A percentile compares a stretch with the other conserved stretches of the same genome.
Conservation (phyloP, 2,888 invertebrate species). For the Ochropleura leucogaster region DNA sequence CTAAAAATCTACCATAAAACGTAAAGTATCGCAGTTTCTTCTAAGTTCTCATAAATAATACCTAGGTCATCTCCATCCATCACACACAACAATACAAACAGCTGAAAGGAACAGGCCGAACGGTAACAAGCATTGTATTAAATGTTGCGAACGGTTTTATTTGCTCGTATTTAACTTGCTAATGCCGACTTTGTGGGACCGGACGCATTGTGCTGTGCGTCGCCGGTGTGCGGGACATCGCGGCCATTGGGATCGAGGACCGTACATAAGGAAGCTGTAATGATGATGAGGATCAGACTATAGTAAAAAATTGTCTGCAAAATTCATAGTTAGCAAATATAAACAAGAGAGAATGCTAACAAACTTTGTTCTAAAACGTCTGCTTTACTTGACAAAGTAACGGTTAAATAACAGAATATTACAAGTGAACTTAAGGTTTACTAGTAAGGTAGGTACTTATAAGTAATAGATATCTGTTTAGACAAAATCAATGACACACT, state of each 20-base stretch:
- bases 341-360: neutral
- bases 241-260: constrained; percentile 1
- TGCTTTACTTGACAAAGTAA: neutral
- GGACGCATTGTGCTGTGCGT: constrained; percentile 46
- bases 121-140: constrained; percentile 47
- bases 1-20: neutral
- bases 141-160: constrained; percentile 52
- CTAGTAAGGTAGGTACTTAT: too few relatives aligned
- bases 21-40: neutral
- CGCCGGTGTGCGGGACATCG: constrained; percentile 12
- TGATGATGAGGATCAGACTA: neutral
- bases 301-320: neutral
- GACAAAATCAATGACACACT: too few relatives aligned
- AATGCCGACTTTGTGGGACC: constrained; percentile 47
- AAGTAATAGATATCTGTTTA: too few relatives aligned
- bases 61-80: constrained; percentile 16
- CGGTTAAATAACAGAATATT: neutral
- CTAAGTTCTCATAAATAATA: neutral
- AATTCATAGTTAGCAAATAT: neutral
- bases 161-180: constrained; percentile 58
- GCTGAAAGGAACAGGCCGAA: constrained; percentile 26
- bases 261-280: constrained; percentile 13
- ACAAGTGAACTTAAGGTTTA: too few relatives aligned
- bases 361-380: neutral
- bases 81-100: constrained; percentile 20